A percentile compares a stretch with the other conserved stretches of the same genome.
Conservation (phyloP, 1,140 invertebrate species). For the Drosophila sulfurigaster region DNA sequence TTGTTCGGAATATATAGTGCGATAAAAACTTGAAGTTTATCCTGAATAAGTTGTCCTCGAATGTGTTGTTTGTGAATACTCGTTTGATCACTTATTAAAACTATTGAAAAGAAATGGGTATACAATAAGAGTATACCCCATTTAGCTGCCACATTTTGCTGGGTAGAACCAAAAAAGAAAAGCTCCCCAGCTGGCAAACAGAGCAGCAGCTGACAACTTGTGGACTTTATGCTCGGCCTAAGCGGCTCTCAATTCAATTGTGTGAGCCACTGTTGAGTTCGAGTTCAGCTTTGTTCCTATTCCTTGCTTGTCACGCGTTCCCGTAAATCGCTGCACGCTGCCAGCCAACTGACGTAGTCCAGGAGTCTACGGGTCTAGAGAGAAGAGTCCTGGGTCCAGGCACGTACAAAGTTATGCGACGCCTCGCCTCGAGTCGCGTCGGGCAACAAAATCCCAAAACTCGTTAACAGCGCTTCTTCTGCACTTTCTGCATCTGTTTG, state of each 20-base stretch:
- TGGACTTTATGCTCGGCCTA: slow-evolving; percentile 45
- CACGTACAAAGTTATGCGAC: slow-evolving; percentile 69
- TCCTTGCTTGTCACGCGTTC: slow-evolving; percentile 51
- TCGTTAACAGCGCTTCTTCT: slow-evolving; percentile 71
- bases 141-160: background rate
- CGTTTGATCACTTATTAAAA: too few species aligned
- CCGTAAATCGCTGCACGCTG: slow-evolving; percentile 63
- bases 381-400: slow-evolving; percentile 3
- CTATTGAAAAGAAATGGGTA: too few species aligned
- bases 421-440: background rate
- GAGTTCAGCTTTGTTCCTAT: slow-evolving; percentile 5
- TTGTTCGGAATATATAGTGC: background rate
- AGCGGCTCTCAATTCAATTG: slow-evolving; percentile 38
- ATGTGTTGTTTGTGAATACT: too few species aligned
- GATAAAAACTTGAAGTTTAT: background rate
- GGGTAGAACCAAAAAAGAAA: too few species aligned
- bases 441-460: slow-evolving; percentile 60
- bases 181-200: slow-evolving; percentile 1
- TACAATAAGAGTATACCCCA: background rate
- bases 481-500: slow-evolving; percentile 20
- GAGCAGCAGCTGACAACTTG: slow-evolving; percentile 40
- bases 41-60: too few species aligned
- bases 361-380: too few species aligned
- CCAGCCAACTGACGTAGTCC: slow-evolving; percentile 5
- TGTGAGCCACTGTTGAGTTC: slow-evolving; percentile 30